A percentile compares a stretch with the other conserved stretches of the same genome.
phyloP scores from a whole-genome alignment of 2,797 vertebrate species.

The Xenopus petersii region DNA sequence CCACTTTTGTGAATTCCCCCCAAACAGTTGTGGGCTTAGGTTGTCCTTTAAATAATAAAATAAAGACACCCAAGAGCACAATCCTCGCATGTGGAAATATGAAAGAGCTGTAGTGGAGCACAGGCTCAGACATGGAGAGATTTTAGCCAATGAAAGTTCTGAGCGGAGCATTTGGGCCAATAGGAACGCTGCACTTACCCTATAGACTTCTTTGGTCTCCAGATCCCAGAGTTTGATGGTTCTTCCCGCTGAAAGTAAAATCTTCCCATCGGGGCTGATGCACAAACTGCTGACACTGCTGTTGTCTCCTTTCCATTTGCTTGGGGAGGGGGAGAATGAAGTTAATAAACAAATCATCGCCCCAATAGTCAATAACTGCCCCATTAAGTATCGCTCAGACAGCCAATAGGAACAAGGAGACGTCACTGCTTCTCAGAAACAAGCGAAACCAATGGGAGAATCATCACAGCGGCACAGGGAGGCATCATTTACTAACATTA shows the following conservation, averaged over 20 bases:
- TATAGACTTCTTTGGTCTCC: constrained; percentile 94
- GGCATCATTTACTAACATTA: too few relatives aligned
- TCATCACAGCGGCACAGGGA: constrained; percentile 56
- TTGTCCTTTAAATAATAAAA: too few relatives aligned
- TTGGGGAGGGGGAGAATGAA: constrained; percentile 52
- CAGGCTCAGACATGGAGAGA: too few relatives aligned
- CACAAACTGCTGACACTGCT: constrained; percentile 85
- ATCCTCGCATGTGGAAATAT: too few relatives aligned
- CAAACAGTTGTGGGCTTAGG: too few relatives aligned
- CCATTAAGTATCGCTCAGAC: constrained; percentile 54
- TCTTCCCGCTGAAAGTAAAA: constrained; percentile 90
- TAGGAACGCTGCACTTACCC: constrained; percentile 66
- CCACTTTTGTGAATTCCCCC: too few relatives aligned
- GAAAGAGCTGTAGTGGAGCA: too few relatives aligned
- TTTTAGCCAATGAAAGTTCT: too few relatives aligned
- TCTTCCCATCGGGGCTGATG: constrained; percentile 91
- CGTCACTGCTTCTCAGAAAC: constrained; percentile 57
- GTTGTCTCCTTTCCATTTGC: constrained; percentile 97
- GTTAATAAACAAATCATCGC: neutral
- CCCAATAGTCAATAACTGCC: too few relatives aligned
- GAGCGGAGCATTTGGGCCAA: neutral
- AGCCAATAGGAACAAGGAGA: constrained; percentile 60
- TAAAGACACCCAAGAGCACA: too few relatives aligned
- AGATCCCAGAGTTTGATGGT: constrained; percentile 97
- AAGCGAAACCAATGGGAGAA: constrained; percentile 58